Base-by-base conservation (phyloP, 2,888 invertebrate species). In the Lochmaea crataegi region DNA sequence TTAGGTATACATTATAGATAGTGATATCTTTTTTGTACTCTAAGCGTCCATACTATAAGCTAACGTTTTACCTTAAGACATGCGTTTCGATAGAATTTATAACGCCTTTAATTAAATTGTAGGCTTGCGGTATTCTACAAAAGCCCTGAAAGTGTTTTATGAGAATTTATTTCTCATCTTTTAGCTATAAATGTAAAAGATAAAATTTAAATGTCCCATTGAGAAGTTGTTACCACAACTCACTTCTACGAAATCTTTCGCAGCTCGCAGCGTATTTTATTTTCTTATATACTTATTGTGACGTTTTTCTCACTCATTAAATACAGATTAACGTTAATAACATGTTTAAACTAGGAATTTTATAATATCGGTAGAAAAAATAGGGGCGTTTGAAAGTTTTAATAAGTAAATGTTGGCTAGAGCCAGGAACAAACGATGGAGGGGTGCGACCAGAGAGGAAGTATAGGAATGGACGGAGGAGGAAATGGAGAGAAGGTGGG, bases 21-120 rank as follows among this genome's bases (percentile, higher is more conserved):
- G 32, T 38, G 32, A 7, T 1, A 7, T 1, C 9, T 7, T 38
- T 7, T 38, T 38, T 38, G 32, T 9, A 14, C 2, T 14, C 10
- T 18, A 42, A 63, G 38, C 61, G n/a, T 7, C 11, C 41, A 42
- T 2, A 63, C 61, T 67, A 58, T 67, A 26, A 58, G 22, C 2
- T 10, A 56, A 2, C 53, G 18, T 56, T 66, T 58, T 53, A 67
- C 26, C 53, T 53, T 2, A 53, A 53, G 18, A 16, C 53, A 16
- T 53, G 53, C 18, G 32, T 38, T 67, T 58, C 26, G n/a, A 22
- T 67, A 58, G 67, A 58, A 67, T 67, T 67, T 67, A 67, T 67
- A 67, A 67, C 67, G 32, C 57, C 58, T 67, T 58, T 67, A 67
- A 67, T 67, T 67, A 67, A 67, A 67, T 58, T 67, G 67, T 67